Evolutionary conservation across 2,888 invertebrate species (phyloP).

Genomic region (Agriotes lineatus): DNA sequence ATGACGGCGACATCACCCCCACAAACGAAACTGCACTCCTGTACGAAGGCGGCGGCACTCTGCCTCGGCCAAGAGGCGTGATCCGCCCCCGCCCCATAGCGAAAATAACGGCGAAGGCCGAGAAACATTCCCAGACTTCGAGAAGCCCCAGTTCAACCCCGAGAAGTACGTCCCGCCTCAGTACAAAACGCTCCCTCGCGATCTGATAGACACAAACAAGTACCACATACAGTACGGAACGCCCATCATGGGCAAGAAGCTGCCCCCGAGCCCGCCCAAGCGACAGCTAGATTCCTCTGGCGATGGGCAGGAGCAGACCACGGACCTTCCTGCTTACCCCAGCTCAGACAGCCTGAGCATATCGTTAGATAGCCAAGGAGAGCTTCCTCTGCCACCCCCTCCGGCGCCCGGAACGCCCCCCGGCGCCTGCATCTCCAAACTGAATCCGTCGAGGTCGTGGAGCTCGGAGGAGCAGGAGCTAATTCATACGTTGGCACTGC

Average conservation of each 20-base stretch:
- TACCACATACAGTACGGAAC: slow-evolving; percentile 67
- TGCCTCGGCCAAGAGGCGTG: slow-evolving; percentile 86
- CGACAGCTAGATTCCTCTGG: slow-evolving; percentile 69
- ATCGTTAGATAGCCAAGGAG: slow-evolving; percentile 68
- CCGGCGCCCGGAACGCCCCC: slow-evolving; percentile 76
- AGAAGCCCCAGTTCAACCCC: slow-evolving; percentile 65
- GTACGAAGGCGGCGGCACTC: slow-evolving; percentile 83
- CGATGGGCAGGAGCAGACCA: slow-evolving; percentile 61
- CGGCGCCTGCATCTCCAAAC: slow-evolving; percentile 66
- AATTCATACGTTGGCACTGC: slow-evolving; percentile 67
- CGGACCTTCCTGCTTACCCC: slow-evolving; percentile 73
- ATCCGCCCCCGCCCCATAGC: slow-evolving; percentile 86
- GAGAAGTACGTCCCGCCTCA: slow-evolving; percentile 64
- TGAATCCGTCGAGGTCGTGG: slow-evolving; percentile 70
- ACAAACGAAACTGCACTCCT: slow-evolving; percentile 79
- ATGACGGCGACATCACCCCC: slow-evolving; percentile 91
- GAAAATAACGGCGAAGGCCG: slow-evolving; percentile 75
- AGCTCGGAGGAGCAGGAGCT: slow-evolving; percentile 68
- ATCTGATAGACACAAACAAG: slow-evolving; percentile 67
- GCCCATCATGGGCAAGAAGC: slow-evolving; percentile 81
- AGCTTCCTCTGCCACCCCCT: slow-evolving; percentile 76
- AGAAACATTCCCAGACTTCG: slow-evolving; percentile 65
- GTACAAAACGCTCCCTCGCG: slow-evolving; percentile 69
- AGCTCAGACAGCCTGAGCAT: slow-evolving; percentile 75
- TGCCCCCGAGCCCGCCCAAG: slow-evolving; percentile 86